A percentile compares a stretch with the other conserved stretches of the same genome.
These are phyloP conservation scores for Lamprotornis superbus DNA, from an alignment of 2,113 vertebrate species.

Conservation along the genomic window DNA sequence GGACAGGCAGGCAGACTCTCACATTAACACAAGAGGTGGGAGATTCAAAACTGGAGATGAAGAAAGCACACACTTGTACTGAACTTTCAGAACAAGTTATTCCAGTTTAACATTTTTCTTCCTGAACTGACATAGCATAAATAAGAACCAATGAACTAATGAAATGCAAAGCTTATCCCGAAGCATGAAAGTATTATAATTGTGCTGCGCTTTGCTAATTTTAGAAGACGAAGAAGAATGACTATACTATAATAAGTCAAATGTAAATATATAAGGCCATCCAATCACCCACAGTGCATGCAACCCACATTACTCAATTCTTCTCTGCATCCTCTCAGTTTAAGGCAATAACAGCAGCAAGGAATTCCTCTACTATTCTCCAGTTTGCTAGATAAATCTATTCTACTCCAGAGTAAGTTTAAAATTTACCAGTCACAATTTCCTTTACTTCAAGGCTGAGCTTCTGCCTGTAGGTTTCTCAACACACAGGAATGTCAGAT, in stretches of 20 bases:
- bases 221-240: constrained; percentile 40
- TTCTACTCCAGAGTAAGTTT: not conserved
- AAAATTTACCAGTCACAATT: not conserved
- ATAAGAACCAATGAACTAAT: constrained; percentile 48
- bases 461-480: not conserved
- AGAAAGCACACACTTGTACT: constrained; percentile 44
- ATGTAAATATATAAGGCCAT: constrained; percentile 24
- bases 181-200: constrained; percentile 61
- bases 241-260: constrained; percentile 34
- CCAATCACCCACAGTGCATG: not conserved
- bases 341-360: not conserved
- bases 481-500: not conserved
- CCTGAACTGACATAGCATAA: constrained; percentile 54
- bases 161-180: constrained; percentile 58
- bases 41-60: constrained; percentile 40
- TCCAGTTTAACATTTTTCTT: constrained; percentile 57
- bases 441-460: not conserved
- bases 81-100: constrained; percentile 66
- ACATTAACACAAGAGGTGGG: not conserved
- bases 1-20: not conserved
- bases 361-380: not conserved
- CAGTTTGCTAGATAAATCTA: not conserved
- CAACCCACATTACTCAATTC: not conserved
- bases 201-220: constrained; percentile 61
- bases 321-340: not conserved